A percentile compares a stretch with the other conserved stretches of the same genome.
Conservation (phyloP, 1,140 invertebrate genomes). For the Amphibalanus amphitrite region DNA sequence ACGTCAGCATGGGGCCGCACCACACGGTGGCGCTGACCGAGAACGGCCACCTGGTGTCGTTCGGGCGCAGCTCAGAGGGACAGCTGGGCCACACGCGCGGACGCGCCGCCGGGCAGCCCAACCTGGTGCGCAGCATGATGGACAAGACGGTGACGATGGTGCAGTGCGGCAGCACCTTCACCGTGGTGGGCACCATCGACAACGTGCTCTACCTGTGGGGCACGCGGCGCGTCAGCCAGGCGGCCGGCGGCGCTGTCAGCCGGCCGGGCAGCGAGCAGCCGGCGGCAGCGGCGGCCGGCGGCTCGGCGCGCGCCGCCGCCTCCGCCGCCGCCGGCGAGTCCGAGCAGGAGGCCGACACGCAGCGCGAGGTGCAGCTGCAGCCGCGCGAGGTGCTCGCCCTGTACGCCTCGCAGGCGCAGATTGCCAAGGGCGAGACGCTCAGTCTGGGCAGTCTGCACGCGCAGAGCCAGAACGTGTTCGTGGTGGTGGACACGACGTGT, state of each 20-base stretch:
- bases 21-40: conserved; percentile 43
- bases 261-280: not conserved
- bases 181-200: conserved; percentile 41
- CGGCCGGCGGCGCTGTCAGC: conserved; percentile 12
- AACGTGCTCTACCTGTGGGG: conserved; percentile 55
- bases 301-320: not conserved
- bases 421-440: conserved; percentile 35
- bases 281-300: conserved; percentile 1
- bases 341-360: conserved; percentile 24
- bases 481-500: conserved; percentile 43
- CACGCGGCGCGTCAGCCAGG: conserved; percentile 29
- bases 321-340: conserved; percentile 16
- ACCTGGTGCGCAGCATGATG: conserved; percentile 35
- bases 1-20: conserved; percentile 36
- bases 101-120: conserved; percentile 22
- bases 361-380: conserved; percentile 28
- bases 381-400: conserved; percentile 35
- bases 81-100: conserved; percentile 31
- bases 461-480: conserved; percentile 37
- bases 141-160: conserved; percentile 37
- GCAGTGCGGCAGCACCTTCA: conserved; percentile 44
- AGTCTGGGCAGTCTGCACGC: conserved; percentile 36
- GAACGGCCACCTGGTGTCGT: conserved; percentile 42
- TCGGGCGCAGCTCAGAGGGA: conserved; percentile 42
- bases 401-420: conserved; percentile 37